Evolutionary conservation across 2,888 invertebrate species (phyloP), one percentile per base, ranked within the genome.

Genomic region (Scaptomyza parva): DNA sequence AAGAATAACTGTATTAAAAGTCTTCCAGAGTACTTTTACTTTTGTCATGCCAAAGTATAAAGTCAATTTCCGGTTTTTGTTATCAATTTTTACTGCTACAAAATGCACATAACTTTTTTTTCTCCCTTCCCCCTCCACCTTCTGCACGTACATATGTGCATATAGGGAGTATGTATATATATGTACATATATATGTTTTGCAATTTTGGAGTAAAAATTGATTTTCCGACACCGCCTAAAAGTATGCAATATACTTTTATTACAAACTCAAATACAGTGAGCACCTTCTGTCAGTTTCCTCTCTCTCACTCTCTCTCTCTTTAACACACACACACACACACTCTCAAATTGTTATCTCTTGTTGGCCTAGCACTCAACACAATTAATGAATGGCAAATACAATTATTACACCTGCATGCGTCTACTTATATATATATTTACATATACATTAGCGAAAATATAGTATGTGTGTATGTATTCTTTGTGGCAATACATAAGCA

Each of bases 391-490:
- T 83, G 75, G 62, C 72, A 86, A 86, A 72, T 86, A 75, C 72
- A 83, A 83, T 86, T 82, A 83, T 76, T 75, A 72, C 81, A 82
- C 84, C 81, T 82, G 81, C 84, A 68, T 78, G 78, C 53, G 28
- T 43, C 14, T 54, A 43, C 28, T 35, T 45, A 24, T 33, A 55
- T 22, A 14, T 39, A 20, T 33, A 55, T 22, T 20, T 39, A 20
- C 24, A 9, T 22, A 28, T 30, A 30, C 48, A 40, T 37, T 18
- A 33, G 11, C n/a, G 20, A 9, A 48, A 11, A 33, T 7, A 33
- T 33, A 30, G 7, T 39, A 12, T 18, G 7, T 18, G 20, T 12
- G 6, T n/a, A 3, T 41, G 12, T 12, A 11, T 41, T 12, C n/a
- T 20, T 20, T 48, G 20, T 20, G 20, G 5, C 14, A 28, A n/a